Conservation (phyloP, 2,888 invertebrate species). For the Eristalinus sepulchralis region DNA sequence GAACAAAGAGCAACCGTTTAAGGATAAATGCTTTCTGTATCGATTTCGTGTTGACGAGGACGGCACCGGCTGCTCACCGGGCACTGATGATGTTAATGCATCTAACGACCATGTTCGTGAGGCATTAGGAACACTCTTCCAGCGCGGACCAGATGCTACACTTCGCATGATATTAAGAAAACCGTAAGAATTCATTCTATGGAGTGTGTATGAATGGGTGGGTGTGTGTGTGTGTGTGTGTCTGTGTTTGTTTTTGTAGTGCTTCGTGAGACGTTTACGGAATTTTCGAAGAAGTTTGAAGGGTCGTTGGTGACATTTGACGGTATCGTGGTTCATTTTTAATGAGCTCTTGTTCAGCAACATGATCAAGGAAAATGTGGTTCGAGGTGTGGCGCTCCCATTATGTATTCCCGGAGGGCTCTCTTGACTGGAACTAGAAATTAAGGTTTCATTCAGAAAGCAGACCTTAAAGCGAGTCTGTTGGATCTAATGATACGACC, state of each 20-base stretch:
- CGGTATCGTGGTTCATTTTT: background rate
- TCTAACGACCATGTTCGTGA: slow-evolving; percentile 88
- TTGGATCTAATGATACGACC: no score
- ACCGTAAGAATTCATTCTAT: slow-evolving; percentile 83
- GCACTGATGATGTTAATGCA: slow-evolving; percentile 84
- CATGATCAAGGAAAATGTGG: background rate
- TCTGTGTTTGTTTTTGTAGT: slow-evolving; percentile 32
- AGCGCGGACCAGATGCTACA: slow-evolving; percentile 89
- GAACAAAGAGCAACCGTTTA: slow-evolving; percentile 89
- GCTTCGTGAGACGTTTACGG: slow-evolving; percentile 1
- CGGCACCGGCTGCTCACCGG: slow-evolving; percentile 83
- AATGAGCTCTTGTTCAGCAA: background rate
- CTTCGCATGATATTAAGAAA: slow-evolving; percentile 90
- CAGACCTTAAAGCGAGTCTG: no score
- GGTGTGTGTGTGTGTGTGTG: slow-evolving; percentile 59
- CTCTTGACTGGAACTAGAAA: no score
- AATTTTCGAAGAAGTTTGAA: background rate
- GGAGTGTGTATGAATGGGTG: slow-evolving; percentile 55
- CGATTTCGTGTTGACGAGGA: slow-evolving; percentile 90
- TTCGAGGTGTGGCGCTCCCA: background rate
- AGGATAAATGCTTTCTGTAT: slow-evolving; percentile 91
- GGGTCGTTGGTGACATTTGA: background rate
- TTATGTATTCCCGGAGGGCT: no score
- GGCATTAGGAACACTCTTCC: slow-evolving; percentile 85
- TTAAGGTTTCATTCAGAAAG: no score